Conservation (phyloP, 2,113 vertebrate genomes). For the Aldabrachelys gigantea region DNA sequence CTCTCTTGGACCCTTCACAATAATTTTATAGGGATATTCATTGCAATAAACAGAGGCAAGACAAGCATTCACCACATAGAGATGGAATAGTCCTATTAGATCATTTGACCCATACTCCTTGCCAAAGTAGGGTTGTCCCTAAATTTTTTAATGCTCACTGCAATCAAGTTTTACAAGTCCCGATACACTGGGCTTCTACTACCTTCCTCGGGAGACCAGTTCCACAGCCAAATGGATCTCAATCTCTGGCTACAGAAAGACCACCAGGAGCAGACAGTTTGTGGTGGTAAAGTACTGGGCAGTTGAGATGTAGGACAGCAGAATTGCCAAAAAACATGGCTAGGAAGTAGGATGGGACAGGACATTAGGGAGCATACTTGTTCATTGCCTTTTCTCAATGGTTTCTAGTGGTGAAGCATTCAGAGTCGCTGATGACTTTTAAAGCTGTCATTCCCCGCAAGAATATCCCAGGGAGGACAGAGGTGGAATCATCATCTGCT, state of each 20-base stretch:
- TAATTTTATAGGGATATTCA: background rate
- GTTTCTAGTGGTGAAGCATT: conserved; percentile 57
- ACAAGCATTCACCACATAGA: conserved; percentile 23
- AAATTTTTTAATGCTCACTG: conserved; percentile 37
- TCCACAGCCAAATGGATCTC: conserved; percentile 17
- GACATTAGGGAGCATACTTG: conserved; percentile 51
- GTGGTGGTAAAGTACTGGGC: conserved; percentile 1
- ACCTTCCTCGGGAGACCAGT: conserved; percentile 7
- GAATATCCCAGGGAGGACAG: conserved; percentile 72
- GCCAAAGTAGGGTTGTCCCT: conserved; percentile 40
- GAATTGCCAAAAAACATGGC: background rate
- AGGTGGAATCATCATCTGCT: conserved; percentile 74
- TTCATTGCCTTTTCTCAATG: conserved; percentile 65
- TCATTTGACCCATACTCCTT: conserved; percentile 29
- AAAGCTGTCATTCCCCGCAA: conserved; percentile 67
- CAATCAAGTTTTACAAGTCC: background rate
- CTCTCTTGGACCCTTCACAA: background rate
- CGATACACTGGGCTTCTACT: background rate
- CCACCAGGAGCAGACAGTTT: conserved; percentile 27
- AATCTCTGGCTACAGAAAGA: conserved; percentile 26
- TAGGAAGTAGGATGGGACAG: conserved; percentile 19
- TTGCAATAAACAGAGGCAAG: conserved; percentile 30
- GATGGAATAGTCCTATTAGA: background rate
- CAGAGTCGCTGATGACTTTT: conserved; percentile 66
- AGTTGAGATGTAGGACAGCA: conserved; percentile 20